Conservation (phyloP, 1,140 invertebrate species). For the Bombus difficillimus region DNA sequence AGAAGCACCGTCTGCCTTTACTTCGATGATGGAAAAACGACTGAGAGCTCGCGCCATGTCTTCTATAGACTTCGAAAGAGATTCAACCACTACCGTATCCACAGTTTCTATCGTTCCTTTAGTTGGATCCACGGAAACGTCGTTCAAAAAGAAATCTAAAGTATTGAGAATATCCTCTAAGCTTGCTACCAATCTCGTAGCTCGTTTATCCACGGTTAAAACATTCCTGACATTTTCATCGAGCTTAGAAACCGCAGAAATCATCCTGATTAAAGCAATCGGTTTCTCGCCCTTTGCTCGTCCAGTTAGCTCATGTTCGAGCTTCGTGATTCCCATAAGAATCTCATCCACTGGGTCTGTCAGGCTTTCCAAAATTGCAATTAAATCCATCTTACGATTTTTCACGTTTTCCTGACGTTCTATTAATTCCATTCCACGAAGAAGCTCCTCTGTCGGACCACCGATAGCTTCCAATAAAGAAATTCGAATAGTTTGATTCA, state of each 20-base stretch:
- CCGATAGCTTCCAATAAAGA: conserved; percentile 76
- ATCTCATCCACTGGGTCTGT: conserved; percentile 79
- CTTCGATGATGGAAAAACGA: not conserved
- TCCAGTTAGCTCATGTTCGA: conserved; percentile 74
- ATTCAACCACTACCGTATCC: conserved; percentile 77
- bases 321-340: conserved; percentile 73
- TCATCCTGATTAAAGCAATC: conserved; percentile 73
- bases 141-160: conserved; percentile 64
- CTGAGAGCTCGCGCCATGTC: conserved; percentile 62
- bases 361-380: conserved; percentile 77
- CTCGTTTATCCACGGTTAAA: conserved; percentile 20
- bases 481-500: conserved; percentile 71
- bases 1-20: not conserved
- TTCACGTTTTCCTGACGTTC: conserved; percentile 60
- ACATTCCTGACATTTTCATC: conserved; percentile 51
- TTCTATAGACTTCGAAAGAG: conserved; percentile 74
- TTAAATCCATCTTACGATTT: conserved; percentile 65
- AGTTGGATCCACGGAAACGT: conserved; percentile 67
- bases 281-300: conserved; percentile 67
- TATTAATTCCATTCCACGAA: conserved; percentile 76
- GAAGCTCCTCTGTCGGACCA: conserved; percentile 77
- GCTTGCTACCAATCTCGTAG: conserved; percentile 32
- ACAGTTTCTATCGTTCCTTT: conserved; percentile 73
- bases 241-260: conserved; percentile 62
- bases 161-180: conserved; percentile 62